Evolutionary conservation across 2,888 invertebrate species (phyloP).

Genomic region (Dasysyrphus tricinctus): DNA sequence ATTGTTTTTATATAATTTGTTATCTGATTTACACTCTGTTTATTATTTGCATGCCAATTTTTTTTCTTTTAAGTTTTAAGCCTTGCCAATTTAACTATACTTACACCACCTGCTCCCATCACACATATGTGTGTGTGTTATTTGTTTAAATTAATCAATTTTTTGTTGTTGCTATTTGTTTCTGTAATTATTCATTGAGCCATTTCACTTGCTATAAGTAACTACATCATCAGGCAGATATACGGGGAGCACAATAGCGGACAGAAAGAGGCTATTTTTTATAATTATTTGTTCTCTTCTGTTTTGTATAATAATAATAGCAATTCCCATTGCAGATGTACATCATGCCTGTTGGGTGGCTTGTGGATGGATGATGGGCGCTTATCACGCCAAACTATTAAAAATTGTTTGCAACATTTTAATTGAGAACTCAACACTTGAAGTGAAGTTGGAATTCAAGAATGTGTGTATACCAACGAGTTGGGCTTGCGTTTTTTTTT

Average conservation of each 20-base stretch:
- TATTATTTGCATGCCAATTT: conserved; percentile 64
- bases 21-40: conserved; percentile 75
- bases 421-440: conserved; percentile 71
- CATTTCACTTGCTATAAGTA: conserved; percentile 38
- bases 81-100: background rate
- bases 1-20: conserved; percentile 63
- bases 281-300: background rate
- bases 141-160: conserved; percentile 16
- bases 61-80: background rate
- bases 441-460: conserved; percentile 34
- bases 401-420: conserved; percentile 56
- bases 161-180: conserved; percentile 59
- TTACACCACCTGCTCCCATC: background rate
- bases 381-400: conserved; percentile 73
- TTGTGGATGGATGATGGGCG: conserved; percentile 65
- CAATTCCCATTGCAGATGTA: conserved; percentile 65
- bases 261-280: conserved; percentile 7
- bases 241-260: background rate
- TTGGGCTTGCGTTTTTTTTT: background rate
- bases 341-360: conserved; percentile 48
- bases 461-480: background rate
- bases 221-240: background rate
- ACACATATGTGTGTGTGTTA: background rate
- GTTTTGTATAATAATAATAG: conserved; percentile 34
- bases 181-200: conserved; percentile 69